Conservation (phyloP, 2,113 vertebrate genomes). For the Tragelaphus strepsiceros region DNA sequence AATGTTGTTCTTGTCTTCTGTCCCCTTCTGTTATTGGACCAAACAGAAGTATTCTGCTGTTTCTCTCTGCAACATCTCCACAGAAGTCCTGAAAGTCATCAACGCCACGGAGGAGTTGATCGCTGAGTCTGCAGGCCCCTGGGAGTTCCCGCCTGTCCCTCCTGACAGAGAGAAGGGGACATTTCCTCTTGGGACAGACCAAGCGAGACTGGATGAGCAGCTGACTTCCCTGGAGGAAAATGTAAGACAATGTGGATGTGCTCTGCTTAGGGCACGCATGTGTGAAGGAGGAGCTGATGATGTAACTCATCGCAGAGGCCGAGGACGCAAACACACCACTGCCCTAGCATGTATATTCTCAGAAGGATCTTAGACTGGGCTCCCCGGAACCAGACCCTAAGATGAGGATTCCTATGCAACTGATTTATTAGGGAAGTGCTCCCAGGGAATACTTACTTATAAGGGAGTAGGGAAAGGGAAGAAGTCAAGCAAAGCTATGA, state of each 20-base stretch:
- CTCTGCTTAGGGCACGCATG: accelerated
- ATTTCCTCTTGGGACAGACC: conserved; percentile 84
- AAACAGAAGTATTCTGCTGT: conserved; percentile 96
- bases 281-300: background rate
- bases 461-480: background rate
- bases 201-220: conserved; percentile 87
- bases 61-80: conserved; percentile 98
- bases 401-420: background rate
- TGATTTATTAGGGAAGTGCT: background rate
- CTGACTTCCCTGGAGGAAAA: conserved; percentile 97
- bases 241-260: conserved; percentile 79
- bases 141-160: conserved; percentile 75
- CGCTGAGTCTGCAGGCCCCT: conserved; percentile 85
- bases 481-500: background rate
- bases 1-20: conserved; percentile 78
- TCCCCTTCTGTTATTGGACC: conserved; percentile 74
- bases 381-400: background rate
- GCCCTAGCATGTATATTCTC: background rate
- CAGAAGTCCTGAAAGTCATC: conserved; percentile 95
- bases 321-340: background rate
- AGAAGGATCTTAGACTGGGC: background rate
- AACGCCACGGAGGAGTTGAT: conserved; percentile 96
- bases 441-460: background rate
- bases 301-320: background rate
- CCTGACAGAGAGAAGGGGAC: conserved; percentile 77